phyloP scores from a whole-genome alignment of 1,140 invertebrate species.

The Drosophila nikananu region DNA sequence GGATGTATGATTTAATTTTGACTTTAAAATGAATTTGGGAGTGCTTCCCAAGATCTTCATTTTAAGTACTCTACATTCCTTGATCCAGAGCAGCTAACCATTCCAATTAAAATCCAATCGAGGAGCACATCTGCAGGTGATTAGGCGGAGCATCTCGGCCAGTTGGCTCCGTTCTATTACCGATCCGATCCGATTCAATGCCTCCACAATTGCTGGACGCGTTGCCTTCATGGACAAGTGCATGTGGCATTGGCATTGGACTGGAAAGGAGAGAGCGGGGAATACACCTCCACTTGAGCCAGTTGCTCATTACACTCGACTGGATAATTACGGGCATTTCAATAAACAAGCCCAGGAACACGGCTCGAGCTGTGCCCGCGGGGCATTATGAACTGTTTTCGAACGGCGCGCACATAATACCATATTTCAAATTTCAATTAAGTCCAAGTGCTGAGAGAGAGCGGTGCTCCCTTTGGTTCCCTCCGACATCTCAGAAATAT shows the following conservation, averaged over 20 bases:
- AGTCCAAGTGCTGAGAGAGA: constrained; percentile 84
- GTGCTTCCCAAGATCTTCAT: too few relatives aligned
- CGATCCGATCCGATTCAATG: constrained; percentile 6
- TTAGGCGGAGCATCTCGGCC: constrained; percentile 35
- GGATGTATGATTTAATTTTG: background rate
- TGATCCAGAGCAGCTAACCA: background rate
- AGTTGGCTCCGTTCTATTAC: constrained; percentile 20
- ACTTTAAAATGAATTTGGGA: background rate
- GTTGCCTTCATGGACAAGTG: constrained; percentile 60
- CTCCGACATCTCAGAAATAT: background rate
- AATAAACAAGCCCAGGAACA: constrained; percentile 72
- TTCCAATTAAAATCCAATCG: constrained; percentile 62
- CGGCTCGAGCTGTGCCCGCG: constrained; percentile 46
- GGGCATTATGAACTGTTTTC: constrained; percentile 78
- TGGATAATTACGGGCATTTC: constrained; percentile 75
- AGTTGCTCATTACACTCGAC: constrained; percentile 81
- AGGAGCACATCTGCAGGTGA: constrained; percentile 66
- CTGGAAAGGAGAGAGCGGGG: constrained; percentile 9
- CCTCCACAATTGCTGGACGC: constrained; percentile 25
- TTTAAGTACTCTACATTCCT: background rate
- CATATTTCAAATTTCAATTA: constrained; percentile 85
- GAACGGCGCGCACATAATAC: constrained; percentile 82
- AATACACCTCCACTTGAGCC: constrained; percentile 62
- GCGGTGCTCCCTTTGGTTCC: constrained; percentile 13
- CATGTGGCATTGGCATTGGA: constrained; percentile 50